Evolutionary conservation across 2,888 invertebrate species (phyloP).

Genomic region (Melanargia galathea): DNA sequence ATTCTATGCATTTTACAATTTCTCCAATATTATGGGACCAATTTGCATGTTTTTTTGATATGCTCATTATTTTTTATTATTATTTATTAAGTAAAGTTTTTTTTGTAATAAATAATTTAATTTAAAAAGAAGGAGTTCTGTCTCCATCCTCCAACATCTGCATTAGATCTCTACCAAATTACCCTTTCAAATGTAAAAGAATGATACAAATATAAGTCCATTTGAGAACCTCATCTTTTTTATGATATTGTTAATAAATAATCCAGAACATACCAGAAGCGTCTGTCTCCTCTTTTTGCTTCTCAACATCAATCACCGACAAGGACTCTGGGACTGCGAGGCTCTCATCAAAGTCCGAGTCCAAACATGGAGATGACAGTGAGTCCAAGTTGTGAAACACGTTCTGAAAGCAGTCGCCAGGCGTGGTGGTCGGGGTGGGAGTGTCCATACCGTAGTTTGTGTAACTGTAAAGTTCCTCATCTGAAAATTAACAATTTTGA

Average conservation of each 20-base stretch:
- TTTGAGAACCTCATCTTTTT: neutral
- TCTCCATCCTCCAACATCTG: neutral
- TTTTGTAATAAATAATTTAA: too few species aligned
- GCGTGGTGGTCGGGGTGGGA: conserved; percentile 61
- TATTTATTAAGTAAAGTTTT: too few species aligned
- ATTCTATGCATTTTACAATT: too few species aligned
- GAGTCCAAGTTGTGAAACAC: conserved; percentile 79
- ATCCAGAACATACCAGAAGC: conserved; percentile 48
- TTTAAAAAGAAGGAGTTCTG: neutral
- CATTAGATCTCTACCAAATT: neutral
- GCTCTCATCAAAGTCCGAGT: conserved; percentile 91
- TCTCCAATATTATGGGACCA: too few species aligned
- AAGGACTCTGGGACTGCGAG: conserved; percentile 89
- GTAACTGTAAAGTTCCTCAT: conserved; percentile 75
- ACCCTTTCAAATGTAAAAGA: neutral
- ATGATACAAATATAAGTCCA: too few species aligned
- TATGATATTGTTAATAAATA: neutral
- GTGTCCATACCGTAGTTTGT: conserved; percentile 78
- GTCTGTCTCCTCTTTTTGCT: conserved; percentile 61
- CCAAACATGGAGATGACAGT: conserved; percentile 75
- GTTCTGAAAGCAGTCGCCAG: conserved; percentile 73
- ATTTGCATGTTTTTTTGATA: too few species aligned
- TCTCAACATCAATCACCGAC: conserved; percentile 83
- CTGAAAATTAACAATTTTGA: conserved; percentile 47
- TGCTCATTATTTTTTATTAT: too few species aligned